Evolutionary conservation across 2,113 vertebrate genomes (phyloP).

Genomic region (Danio rerio): GRCz12tu NC_133187.1:45521001-45521500

Average conservation of each 20-base stretch:
- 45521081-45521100: constrained; percentile 44
- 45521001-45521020: constrained; percentile 9
- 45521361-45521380: too few species aligned
- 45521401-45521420: too few species aligned
- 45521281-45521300: constrained; percentile 51
- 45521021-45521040: constrained; percentile 17
- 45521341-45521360: too few species aligned
- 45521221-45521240: constrained; percentile 39
- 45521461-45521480: too few species aligned
- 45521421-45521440: too few species aligned
- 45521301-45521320: constrained; percentile 44
- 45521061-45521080: constrained; percentile 27
- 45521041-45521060: constrained; percentile 46
- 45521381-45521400: too few species aligned
- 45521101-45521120: constrained; percentile 56
- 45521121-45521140: constrained; percentile 54
- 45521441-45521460: too few species aligned
- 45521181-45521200: constrained; percentile 18
- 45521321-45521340: constrained; percentile 23
- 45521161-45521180: constrained; percentile 58
- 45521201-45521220: constrained; percentile 37
- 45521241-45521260: constrained; percentile 46
- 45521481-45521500: too few species aligned
- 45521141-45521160: constrained; percentile 54
- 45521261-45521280: constrained; percentile 51